Base-by-base conservation (phyloP, 2,888 invertebrate genomes). In the Eristalinus aeneus region DNA sequence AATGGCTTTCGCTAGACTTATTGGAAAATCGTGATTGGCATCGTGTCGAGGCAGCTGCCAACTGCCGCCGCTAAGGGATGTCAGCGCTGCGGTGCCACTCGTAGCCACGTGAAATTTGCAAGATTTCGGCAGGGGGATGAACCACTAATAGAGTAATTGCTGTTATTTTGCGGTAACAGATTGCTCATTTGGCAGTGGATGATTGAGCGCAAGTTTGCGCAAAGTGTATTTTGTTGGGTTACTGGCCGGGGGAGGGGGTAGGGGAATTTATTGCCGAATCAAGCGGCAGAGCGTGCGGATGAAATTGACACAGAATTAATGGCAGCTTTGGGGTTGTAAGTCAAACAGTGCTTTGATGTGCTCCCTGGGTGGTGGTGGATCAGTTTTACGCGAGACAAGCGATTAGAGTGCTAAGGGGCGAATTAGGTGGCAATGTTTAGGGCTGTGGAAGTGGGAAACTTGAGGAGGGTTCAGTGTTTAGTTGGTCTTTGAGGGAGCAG, bases 11-110 rank as follows among this genome's bases (percentile, higher is more conserved):
- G 77, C 79, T 88, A 85, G 87, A 88, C 87, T 88, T 88, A 88
- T 88, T 88, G 88, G 88, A 86, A 88, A 88, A 88, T 88, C 88
- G 88, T 88, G 88, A 85, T 82, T 88, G 82, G 88, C 88, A 88
- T 88, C 67, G 67, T 27, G 27, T 77, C 67, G 68, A 77, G 80
- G 60, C 68, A 60, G 20, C 54, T 22, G 64, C 31, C 68, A 60
- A n/a, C 54, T 22, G 64, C 31, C 54, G 36, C 36, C 27, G 36
- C 39, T 39, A 71, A 63, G 31, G 56, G 73, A 32, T 68, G 27
- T 83, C 36, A 54, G 31, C 60, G 10, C 54, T 36, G 11, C 23
- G 56, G 56, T 56, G 16, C 16, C 8, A 16, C 16, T 16, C 20
- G 53, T 20, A n/a, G 36, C 20, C 63, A 46, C 63, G 46, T 75